Percentiles rank a stretch among this genome's conserved stretches.
These are phyloP conservation scores for Galerucella calmariensis DNA, from an alignment of 2,888 invertebrate genomes.

Conservation along the genomic window DNA sequence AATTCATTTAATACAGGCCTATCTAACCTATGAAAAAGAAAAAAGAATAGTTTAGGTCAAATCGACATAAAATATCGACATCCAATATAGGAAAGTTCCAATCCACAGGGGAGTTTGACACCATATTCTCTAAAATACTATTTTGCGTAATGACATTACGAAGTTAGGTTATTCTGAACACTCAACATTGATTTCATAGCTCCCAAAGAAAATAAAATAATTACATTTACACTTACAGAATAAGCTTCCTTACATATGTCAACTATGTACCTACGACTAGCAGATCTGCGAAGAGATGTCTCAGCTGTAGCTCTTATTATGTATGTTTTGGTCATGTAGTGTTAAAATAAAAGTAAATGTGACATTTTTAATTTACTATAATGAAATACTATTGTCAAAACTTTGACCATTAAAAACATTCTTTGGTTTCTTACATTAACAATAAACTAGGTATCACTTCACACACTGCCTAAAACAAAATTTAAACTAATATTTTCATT, in stretches of 20 bases:
- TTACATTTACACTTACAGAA: conserved; percentile 25
- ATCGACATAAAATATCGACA: not conserved
- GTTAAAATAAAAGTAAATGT: conserved; percentile 12
- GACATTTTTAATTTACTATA: conserved; percentile 5
- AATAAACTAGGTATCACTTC: conserved; percentile 20
- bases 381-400: conserved; percentile 14
- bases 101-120: not conserved
- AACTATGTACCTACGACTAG: conserved; percentile 36
- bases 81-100: not conserved
- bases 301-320: conserved; percentile 13
- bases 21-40: not conserved
- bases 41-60: not conserved
- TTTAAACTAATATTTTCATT: not conserved
- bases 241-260: conserved; percentile 22
- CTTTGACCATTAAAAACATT: conserved; percentile 13
- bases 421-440: conserved; percentile 18
- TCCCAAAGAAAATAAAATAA: conserved; percentile 19
- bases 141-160: not conserved
- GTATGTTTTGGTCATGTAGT: conserved; percentile 15
- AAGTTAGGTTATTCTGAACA: conserved; percentile 14
- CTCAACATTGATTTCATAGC: conserved; percentile 12
- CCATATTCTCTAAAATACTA: conserved; percentile 6
- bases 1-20: no score
- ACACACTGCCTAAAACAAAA: conserved; percentile 9
- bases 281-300: conserved; percentile 31